Conservation (phyloP, 2,113 vertebrate species). For the Alectura lathami region DNA sequence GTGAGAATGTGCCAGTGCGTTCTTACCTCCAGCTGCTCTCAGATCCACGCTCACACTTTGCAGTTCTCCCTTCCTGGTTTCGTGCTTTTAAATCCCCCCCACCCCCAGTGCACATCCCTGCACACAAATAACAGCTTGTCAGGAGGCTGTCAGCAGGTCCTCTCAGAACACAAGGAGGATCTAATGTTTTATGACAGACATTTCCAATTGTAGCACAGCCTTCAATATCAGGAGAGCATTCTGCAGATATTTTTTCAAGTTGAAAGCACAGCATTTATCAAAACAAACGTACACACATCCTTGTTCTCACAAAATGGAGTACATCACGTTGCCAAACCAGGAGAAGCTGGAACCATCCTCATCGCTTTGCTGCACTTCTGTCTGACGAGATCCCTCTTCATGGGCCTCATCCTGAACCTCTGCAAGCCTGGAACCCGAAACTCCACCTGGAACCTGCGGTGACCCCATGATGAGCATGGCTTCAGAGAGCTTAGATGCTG, state of each 20-base stretch:
- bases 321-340: background rate
- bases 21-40: background rate
- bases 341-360: background rate
- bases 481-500: background rate
- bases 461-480: accelerated
- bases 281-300: background rate
- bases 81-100: background rate
- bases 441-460: background rate
- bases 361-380: accelerated
- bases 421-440: background rate
- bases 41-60: background rate
- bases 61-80: background rate
- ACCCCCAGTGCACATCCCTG: background rate
- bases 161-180: accelerated
- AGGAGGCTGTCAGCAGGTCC: background rate
- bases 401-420: background rate
- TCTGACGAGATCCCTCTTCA: background rate
- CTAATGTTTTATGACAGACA: background rate
- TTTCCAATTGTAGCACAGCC: background rate
- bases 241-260: background rate
- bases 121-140: background rate
- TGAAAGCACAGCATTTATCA: background rate
- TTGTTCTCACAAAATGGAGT: background rate
- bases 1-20: accelerated
- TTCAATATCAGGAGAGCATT: background rate